These are phyloP conservation scores for Chelonus insularis DNA, from an alignment of 1,140 invertebrate species.

Conservation along the genomic window DNA sequence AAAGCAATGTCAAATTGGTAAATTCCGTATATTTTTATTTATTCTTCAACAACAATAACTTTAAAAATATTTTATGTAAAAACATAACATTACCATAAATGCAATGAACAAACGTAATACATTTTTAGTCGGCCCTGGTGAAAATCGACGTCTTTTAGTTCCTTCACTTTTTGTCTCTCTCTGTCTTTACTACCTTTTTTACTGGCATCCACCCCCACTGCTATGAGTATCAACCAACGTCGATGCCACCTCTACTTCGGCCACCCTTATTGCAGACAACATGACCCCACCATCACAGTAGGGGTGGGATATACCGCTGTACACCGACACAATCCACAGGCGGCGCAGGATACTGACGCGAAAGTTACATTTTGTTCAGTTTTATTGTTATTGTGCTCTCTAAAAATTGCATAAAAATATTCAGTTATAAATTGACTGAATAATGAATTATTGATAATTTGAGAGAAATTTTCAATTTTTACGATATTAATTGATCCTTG, in stretches of 20 bases:
- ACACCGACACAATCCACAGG: neutral
- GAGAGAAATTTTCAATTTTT: neutral
- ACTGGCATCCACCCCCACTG: constrained; percentile 5
- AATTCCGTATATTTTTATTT: too few species aligned
- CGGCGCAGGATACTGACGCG: neutral
- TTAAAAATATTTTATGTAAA: too few species aligned
- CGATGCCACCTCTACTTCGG: neutral
- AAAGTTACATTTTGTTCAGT: neutral
- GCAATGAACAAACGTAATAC: too few species aligned
- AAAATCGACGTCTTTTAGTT: too few species aligned
- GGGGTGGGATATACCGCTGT: constrained; percentile 5
- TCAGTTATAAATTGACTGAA: neutral
- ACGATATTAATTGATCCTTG: neutral
- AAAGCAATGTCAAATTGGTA: too few species aligned
- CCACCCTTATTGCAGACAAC: constrained; percentile 25
- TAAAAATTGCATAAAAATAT: neutral
- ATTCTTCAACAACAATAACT: too few species aligned
- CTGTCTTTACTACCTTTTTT: neutral
- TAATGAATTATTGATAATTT: neutral
- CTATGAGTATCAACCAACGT: constrained; percentile 2
- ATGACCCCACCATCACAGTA: constrained; percentile 13
- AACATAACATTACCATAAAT: too few species aligned
- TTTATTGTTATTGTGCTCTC: neutral
- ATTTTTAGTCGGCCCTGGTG: too few species aligned
- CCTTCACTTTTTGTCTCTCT: neutral